These are phyloP conservation scores for Philhelius pedissequus DNA, from an alignment of 2,888 invertebrate species.

Conservation along the genomic window DNA sequence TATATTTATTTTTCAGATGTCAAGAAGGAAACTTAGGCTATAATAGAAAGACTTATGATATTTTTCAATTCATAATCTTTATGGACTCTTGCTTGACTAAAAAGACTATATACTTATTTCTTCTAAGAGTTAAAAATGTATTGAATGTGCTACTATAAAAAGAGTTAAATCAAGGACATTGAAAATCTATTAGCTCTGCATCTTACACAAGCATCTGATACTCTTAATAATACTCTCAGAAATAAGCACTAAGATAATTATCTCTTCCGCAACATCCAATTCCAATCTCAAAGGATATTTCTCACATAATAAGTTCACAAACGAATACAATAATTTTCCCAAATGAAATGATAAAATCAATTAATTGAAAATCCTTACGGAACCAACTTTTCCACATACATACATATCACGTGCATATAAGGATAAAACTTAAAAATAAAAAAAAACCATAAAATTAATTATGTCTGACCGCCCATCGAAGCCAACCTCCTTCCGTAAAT, in stretches of 20 bases:
- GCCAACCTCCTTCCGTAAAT: not conserved
- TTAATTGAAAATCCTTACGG: not conserved
- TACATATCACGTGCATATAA: not conserved
- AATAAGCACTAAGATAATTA: not conserved
- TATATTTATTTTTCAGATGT: too few species aligned
- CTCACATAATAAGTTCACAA: not conserved
- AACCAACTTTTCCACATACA: not conserved
- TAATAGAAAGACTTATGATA: too few species aligned
- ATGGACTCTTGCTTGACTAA: too few species aligned
- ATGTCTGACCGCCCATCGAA: slow-evolving; percentile 7
- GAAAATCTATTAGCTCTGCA: not conserved
- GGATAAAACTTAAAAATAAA: not conserved
- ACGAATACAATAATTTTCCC: not conserved
- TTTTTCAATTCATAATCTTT: too few species aligned
- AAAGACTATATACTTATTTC: too few species aligned
- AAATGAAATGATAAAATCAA: slow-evolving; percentile 10
- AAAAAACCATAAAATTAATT: slow-evolving; percentile 32
- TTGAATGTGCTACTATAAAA: not conserved
- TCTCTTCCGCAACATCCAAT: not conserved
- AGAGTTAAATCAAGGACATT: not conserved
- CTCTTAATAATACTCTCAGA: not conserved
- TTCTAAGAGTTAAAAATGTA: too few species aligned
- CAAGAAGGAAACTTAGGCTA: too few species aligned
- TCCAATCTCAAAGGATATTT: not conserved
- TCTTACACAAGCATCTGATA: not conserved